Evolutionary conservation across 2,113 vertebrate species (phyloP), one percentile per base, ranked within the genome.

Genomic region (Carollia perspicillata): DNA sequence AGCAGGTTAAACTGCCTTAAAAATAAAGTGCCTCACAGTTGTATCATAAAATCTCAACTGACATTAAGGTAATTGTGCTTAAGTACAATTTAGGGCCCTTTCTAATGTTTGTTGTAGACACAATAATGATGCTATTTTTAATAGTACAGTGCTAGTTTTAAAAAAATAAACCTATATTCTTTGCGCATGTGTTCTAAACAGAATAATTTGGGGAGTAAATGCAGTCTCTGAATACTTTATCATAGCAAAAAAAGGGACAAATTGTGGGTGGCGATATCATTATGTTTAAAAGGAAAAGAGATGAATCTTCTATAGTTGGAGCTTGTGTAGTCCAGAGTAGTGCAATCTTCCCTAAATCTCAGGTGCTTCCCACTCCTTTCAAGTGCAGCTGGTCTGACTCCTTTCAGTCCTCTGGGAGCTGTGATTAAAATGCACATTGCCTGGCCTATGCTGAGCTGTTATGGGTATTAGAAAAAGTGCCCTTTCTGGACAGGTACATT

Each of bases 61-160:
- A 89, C 96, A 91, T 97, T 97, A 94, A 96, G 74, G 85, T 97
- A 97, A 97, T 97, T 97, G 88, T 96, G 89, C 96, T 91, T 97
- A 97, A 97, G 89, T 88, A 95, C 90, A 95, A 95, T 91, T 93
- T 95, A 95, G 89, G 89, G 69, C 69, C 92, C 85, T 95, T 95
- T 69, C 96, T 93, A 96, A 69, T 96, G 93, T 97, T 95, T 94
- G 72, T 95, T 95, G 35, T 93, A 96, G 78, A 86, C 40, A 75
- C 44, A 68, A 30, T 95, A 95, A 96, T 80, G 84, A 91, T 93
- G 74, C 89, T 96, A 13, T 94, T 97, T 97, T 96, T 97, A 96
- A 96, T 92, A 92, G 90, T 92, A 65, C 23, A 72, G 37, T 94
- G 55, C 81, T 92, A 79, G 42, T 80, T 96, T 87, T 94, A 71